Percentiles rank a stretch among this genome's conserved stretches.
Conservation (phyloP, 2,113 vertebrate species). For the cat (Felis catus) region DNA sequence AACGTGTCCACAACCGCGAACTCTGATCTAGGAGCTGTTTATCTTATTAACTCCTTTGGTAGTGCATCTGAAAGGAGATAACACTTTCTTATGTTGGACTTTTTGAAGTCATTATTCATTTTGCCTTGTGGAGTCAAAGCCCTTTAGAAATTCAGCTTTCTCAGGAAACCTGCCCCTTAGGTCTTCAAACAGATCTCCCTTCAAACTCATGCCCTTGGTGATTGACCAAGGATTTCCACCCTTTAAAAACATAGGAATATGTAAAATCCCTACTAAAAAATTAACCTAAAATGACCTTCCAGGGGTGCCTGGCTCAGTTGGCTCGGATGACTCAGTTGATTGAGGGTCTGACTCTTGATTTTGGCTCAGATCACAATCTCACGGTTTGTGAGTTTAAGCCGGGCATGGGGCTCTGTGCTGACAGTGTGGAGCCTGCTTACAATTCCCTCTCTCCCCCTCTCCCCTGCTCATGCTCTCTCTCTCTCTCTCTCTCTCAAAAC, state of each 20-base stretch:
- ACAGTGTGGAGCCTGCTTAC: too few species aligned
- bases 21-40: background rate
- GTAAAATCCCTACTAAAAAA: conserved; percentile 41
- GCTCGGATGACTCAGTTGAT: too few species aligned
- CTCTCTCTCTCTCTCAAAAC: too few species aligned
- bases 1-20: background rate
- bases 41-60: background rate
- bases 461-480: too few species aligned
- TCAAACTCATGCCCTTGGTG: conserved; percentile 46
- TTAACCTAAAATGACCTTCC: conserved; percentile 40
- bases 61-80: background rate
- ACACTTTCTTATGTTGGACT: background rate
- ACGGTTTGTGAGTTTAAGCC: too few species aligned
- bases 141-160: conserved; percentile 66
- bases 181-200: conserved; percentile 58
- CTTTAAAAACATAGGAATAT: conserved; percentile 35
- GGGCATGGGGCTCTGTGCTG: too few species aligned
- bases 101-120: background rate
- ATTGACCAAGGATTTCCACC: conserved; percentile 72
- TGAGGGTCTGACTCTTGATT: too few species aligned
- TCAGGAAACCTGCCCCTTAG: conserved; percentile 66
- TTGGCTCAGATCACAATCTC: too few species aligned
- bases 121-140: background rate
- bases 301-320: background rate
- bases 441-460: too few species aligned